These are phyloP conservation scores for Electrona antarctica DNA, from an alignment of 2,113 vertebrate species.

Conservation along the genomic window DNA sequence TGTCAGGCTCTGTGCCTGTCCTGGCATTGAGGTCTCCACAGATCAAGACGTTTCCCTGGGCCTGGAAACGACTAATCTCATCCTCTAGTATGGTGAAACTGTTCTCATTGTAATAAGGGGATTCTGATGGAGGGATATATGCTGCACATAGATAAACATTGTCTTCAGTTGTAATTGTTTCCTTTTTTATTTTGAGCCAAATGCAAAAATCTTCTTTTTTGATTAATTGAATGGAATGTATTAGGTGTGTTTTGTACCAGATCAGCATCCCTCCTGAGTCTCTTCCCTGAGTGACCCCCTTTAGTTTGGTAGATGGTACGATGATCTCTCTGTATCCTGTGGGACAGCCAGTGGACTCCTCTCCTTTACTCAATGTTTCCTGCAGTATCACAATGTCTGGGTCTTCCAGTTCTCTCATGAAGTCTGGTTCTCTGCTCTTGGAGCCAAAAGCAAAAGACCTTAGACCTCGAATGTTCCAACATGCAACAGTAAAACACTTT, in stretches of 20 bases:
- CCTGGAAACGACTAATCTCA: background rate
- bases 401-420: background rate
- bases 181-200: background rate
- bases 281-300: background rate
- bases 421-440: background rate
- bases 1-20: background rate
- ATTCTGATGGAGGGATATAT: background rate
- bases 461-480: background rate
- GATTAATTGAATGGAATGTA: background rate
- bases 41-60: background rate
- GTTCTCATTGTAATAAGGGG: background rate
- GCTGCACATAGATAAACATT: background rate
- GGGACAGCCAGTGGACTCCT: background rate
- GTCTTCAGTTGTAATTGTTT: background rate
- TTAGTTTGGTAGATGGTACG: background rate
- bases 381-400: background rate
- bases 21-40: background rate
- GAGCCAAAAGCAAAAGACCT: background rate
- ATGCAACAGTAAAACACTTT: background rate
- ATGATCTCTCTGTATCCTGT: background rate
- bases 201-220: background rate
- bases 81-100: background rate
- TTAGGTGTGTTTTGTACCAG: background rate
- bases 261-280: conserved; percentile 1
- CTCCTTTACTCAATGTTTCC: background rate